phyloP scores from a whole-genome alignment of 2,888 invertebrate species.

The Galeruca laticollis region DNA sequence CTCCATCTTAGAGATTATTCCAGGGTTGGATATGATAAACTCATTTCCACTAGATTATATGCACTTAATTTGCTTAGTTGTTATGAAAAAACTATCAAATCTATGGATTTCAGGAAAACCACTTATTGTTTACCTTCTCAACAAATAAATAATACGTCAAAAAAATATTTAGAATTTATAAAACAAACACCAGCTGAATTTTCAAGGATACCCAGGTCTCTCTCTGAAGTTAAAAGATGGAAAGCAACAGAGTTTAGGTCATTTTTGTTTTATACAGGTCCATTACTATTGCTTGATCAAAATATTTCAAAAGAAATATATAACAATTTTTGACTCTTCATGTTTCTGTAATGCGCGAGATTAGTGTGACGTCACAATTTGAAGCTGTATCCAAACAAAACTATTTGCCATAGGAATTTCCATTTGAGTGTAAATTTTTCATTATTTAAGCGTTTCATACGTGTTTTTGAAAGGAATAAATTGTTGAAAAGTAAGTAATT shows the following conservation, averaged over 20 bases:
- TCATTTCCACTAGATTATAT: constrained; percentile 49
- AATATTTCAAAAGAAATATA: constrained; percentile 13
- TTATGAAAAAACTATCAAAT: constrained; percentile 39
- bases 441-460: no score
- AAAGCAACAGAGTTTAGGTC: constrained; percentile 44
- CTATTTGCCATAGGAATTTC: no score
- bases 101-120: constrained; percentile 35
- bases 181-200: no score
- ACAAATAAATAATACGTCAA: neutral
- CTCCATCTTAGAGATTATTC: constrained; percentile 42
- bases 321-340: constrained; percentile 19
- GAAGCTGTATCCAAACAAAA: no score
- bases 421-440: no score
- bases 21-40: constrained; percentile 49
- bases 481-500: no score
- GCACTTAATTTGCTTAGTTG: constrained; percentile 42
- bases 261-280: constrained; percentile 33
- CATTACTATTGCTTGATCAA: constrained; percentile 15
- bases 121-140: constrained; percentile 20
- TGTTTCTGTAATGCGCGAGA: no score
- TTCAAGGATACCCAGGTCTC: constrained; percentile 33
- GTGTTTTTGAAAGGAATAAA: no score
- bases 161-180: constrained; percentile 2
- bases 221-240: constrained; percentile 38
- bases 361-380: no score